phyloP scores from a whole-genome alignment of 2,888 invertebrate species.

The Epicampocera succincta region DNA sequence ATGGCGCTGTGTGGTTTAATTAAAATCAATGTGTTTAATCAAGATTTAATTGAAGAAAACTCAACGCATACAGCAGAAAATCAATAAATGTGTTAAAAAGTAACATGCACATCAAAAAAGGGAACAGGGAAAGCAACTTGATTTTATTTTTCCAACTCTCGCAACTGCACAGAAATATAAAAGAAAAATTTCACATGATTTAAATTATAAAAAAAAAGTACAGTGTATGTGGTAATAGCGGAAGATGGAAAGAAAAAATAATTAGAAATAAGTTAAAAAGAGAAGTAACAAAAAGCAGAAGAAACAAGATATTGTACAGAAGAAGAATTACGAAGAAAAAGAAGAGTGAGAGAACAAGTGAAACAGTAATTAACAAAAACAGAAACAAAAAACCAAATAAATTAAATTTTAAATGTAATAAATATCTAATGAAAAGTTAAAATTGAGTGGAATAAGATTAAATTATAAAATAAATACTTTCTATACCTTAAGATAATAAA shows the following conservation, averaged over 20 bases:
- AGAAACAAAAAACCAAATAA: conserved; percentile 26
- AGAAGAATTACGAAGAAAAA: conserved; percentile 13
- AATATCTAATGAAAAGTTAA: neutral
- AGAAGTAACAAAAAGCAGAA: conserved; percentile 38
- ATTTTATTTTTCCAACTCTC: conserved; percentile 13
- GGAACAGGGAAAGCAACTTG: conserved; percentile 32
- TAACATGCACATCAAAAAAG: conserved; percentile 19
- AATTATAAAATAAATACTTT: neutral
- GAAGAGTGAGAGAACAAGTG: conserved; percentile 53
- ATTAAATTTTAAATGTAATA: neutral
- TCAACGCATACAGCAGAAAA: conserved; percentile 36
- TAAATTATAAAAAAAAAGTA: conserved; percentile 55
- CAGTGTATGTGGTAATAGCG: conserved; percentile 69
- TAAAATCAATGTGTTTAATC: conserved; percentile 56
- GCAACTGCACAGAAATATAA: conserved; percentile 9
- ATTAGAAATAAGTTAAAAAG: conserved; percentile 58
- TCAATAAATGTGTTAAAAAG: conserved; percentile 44
- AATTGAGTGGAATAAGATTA: conserved; percentile 21
- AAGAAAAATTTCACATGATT: conserved; percentile 20
- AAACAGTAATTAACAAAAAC: conserved; percentile 30
- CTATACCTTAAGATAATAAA: conserved; percentile 8
- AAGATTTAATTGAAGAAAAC: conserved; percentile 61
- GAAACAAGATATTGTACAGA: conserved; percentile 31
- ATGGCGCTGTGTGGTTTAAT: conserved; percentile 66
- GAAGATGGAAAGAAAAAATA: conserved; percentile 48